Evolutionary conservation across 2,888 invertebrate genomes (phyloP), one percentile per base, ranked within the genome.

Genomic region (Byasa hedistus): DNA sequence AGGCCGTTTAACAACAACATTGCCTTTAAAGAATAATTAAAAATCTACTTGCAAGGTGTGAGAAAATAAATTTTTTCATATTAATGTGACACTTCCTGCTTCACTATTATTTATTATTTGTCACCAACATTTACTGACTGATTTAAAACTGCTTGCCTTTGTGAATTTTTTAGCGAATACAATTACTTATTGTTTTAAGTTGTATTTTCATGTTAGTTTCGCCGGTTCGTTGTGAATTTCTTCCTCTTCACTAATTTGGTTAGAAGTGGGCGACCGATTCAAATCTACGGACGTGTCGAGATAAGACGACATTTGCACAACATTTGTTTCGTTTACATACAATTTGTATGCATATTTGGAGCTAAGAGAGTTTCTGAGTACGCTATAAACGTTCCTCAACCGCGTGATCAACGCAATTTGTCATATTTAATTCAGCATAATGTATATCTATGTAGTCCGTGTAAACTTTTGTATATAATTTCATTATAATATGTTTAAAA

Each of bases 181-280:
- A 22, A 22, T 15, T 15, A 22, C 22, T 22, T 36, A 22, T 48
- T n/a, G 19, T 48, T n/a, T 48, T 48, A 5, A 7, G 32, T 36
- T 64, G 23, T 64, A 52, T 8, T 64, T 54, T 3, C n/a, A 65
- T 39, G 65, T 39, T 24, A 24, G 57, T 57, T 39, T 57, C 22
- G 57, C 19, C 57, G 57, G 57, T 54, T 61, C 48, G 52, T 36
- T 39, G 65, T 39, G 61, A 61, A 60, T 57, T 57, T 64, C 32
- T 48, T 23, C 59, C 32, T 54, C 39, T 69, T 68, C 69, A 69
- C 69, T 69, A 72, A 76, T 72, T 76, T 76, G 74, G 72, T 71
- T 59, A 70, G 66, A 69, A 70, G 79, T 78, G 76, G 79, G 79
- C 77, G 76, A 72, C 71, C 69, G 80, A 81, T 79, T 71, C 64